Evolutionary conservation across 1,140 invertebrate species (phyloP).

Genomic region (Drosophila persimilis): DNA sequence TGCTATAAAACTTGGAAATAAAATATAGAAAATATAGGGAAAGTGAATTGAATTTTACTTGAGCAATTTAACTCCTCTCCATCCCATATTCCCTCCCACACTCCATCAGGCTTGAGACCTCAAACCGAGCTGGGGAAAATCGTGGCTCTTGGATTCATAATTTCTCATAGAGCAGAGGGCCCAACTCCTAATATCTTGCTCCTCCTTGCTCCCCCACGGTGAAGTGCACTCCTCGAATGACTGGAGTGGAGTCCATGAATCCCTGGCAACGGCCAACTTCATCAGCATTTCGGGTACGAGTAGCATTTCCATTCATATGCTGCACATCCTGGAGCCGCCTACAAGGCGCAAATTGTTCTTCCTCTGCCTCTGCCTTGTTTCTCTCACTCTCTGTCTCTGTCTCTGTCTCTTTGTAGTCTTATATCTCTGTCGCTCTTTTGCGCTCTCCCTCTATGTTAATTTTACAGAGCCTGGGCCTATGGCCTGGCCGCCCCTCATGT

Average conservation of each 20-base stretch:
- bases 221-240: not conserved
- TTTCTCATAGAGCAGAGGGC: not conserved
- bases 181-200: not conserved
- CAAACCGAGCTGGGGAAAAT: conserved; percentile 14
- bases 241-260: conserved; percentile 16
- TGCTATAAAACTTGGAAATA: too few species aligned
- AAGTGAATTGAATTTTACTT: not conserved
- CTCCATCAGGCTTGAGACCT: conserved; percentile 14
- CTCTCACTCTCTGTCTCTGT: not conserved
- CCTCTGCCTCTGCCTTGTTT: not conserved
- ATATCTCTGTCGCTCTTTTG: conserved; percentile 1
- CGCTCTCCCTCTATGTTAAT: conserved; percentile 64
- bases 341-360: conserved; percentile 10
- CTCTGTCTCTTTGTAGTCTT: not conserved
- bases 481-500: conserved; percentile 56
- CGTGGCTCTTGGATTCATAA: too few species aligned
- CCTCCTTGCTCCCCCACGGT: not conserved
- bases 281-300: conserved; percentile 27
- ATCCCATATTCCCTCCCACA: not conserved
- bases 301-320: conserved; percentile 29
- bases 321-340: not conserved
- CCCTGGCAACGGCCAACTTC: not conserved
- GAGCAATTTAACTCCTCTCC: not conserved
- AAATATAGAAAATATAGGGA: too few species aligned
- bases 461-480: conserved; percentile 39